These are phyloP conservation scores for Kryptolebias ocellatus DNA, from an alignment of 2,797 vertebrate genomes.

Conservation along the genomic window DNA sequence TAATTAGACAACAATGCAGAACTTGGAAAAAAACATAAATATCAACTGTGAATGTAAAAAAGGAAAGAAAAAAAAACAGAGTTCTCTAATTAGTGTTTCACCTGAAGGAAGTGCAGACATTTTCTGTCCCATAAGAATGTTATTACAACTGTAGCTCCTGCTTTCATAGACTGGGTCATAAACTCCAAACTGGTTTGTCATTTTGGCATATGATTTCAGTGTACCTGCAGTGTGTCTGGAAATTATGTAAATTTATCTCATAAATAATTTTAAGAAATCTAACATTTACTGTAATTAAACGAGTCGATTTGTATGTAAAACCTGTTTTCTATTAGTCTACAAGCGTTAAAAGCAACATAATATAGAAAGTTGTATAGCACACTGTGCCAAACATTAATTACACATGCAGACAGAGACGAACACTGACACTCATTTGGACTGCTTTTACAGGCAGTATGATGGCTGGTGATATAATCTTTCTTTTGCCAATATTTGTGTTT, in stretches of 20 bases:
- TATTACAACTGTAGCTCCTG: not conserved
- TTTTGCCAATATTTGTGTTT: conserved; percentile 26
- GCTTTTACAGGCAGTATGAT: conserved; percentile 1
- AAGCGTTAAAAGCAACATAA: conserved; percentile 1
- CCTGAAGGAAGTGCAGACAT: not conserved
- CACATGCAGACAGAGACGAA: conserved; percentile 6
- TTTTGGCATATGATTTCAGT: not conserved
- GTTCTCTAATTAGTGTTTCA: not conserved
- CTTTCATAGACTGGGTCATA: not conserved
- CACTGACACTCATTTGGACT: conserved; percentile 5
- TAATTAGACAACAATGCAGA: not conserved
- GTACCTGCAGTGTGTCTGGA: not conserved
- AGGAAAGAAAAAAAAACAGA: not conserved
- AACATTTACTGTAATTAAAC: not conserved
- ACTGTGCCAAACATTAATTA: not conserved
- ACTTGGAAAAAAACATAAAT: not conserved
- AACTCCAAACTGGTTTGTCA: not conserved
- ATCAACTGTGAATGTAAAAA: not conserved
- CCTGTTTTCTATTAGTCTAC: no score
- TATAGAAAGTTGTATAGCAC: not conserved
- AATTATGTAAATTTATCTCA: not conserved
- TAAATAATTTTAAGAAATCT: not conserved
- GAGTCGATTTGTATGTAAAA: not conserved
- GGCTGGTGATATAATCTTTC: conserved; percentile 20
- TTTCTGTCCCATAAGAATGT: not conserved